Conservation (phyloP, 1,140 invertebrate genomes). For the Apis dorsata region DNA sequence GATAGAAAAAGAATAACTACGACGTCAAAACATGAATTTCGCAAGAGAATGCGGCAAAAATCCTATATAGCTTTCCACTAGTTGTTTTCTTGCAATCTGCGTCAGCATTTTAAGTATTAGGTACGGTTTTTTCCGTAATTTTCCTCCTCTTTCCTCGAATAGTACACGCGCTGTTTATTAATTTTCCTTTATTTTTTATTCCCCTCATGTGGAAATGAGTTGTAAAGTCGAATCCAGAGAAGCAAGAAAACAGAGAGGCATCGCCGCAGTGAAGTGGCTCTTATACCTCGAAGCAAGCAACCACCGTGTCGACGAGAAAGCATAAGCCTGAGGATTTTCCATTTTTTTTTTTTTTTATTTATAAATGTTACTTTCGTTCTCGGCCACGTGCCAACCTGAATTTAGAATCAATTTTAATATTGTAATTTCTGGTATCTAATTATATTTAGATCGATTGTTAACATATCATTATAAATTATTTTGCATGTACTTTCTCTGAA, state of each 20-base stretch:
- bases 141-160: not conserved
- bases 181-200: not conserved
- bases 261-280: not conserved
- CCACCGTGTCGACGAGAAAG: constrained; percentile 66
- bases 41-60: constrained; percentile 4
- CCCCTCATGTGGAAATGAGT: not conserved
- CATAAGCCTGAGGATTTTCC: constrained; percentile 61
- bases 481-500: not conserved
- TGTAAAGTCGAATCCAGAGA: not conserved
- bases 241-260: not conserved
- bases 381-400: not conserved
- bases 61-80: not conserved
- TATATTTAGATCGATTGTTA: not conserved
- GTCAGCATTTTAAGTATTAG: not conserved
- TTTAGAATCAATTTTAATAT: not conserved
- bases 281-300: constrained; percentile 15
- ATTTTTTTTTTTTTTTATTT: constrained; percentile 61
- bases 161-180: not conserved
- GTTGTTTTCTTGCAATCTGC: constrained; percentile 7
- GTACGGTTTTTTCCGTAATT: not conserved
- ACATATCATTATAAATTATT: not conserved
- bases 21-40: not conserved
- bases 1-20: not conserved
- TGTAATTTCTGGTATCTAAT: not conserved
- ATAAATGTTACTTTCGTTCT: constrained; percentile 56